Conservation (phyloP, 2,113 vertebrate genomes). For the Hymenochirus boettgeri region DNA sequence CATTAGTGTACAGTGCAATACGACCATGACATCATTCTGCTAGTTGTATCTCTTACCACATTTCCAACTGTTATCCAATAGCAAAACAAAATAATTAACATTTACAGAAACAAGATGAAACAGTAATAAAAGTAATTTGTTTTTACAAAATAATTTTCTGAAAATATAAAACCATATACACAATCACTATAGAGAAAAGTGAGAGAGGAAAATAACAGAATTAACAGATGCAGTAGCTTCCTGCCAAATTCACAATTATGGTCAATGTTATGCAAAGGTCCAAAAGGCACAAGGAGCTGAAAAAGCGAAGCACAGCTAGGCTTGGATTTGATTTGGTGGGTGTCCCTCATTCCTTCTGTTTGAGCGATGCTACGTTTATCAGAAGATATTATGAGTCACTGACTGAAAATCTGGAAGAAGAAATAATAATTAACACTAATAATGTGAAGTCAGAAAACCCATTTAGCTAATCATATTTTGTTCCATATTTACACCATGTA, state of each 20-base stretch:
- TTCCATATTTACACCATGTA: too few relatives aligned
- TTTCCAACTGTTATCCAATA: too few relatives aligned
- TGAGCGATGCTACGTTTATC: constrained; percentile 49
- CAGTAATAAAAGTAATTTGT: constrained; percentile 66
- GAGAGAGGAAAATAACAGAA: constrained; percentile 1
- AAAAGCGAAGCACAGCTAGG: constrained; percentile 65
- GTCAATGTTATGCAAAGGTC: constrained; percentile 60
- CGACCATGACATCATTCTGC: constrained; percentile 56
- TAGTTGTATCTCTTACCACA: constrained; percentile 56
- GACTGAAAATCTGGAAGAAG: constrained; percentile 61
- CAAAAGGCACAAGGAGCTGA: constrained; percentile 74
- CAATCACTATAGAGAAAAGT: constrained; percentile 62
- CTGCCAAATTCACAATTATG: constrained; percentile 58
- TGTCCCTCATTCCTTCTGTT: constrained; percentile 55
- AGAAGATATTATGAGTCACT: constrained; percentile 65
- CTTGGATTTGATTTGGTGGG: constrained; percentile 67
- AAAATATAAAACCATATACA: constrained; percentile 73
- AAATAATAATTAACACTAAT: constrained; percentile 23
- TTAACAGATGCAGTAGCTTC: constrained; percentile 54
- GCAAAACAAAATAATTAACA: constrained; percentile 58
- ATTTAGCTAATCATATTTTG: too few relatives aligned
- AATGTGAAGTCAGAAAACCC: too few relatives aligned
- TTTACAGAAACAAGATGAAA: constrained; percentile 61
- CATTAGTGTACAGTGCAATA: constrained; percentile 55
- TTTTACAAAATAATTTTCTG: constrained; percentile 73